Base-by-base conservation (phyloP, 2,113 vertebrate genomes). In the Burhinus oedicnemus region DNA sequence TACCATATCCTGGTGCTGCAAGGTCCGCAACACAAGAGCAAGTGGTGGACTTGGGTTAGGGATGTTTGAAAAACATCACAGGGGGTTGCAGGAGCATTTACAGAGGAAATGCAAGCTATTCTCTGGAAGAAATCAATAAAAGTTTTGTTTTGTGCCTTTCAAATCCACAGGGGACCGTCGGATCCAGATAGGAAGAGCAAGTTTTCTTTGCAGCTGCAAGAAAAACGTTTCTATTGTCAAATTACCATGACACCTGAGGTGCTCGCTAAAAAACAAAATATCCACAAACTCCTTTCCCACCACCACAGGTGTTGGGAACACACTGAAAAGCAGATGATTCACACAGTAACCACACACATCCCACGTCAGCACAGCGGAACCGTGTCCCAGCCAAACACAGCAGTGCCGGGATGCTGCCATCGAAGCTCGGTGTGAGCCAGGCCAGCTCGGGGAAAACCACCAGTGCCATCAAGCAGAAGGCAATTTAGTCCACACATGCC, bases 141-240 rank as follows among this genome's bases (percentile, higher is more conserved):
- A 87, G 49, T 95, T 96, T 91, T 78, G 86, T 65, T 94, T 94
- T 12, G 22, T 91, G 86, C 86, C 95, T 95, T 96, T 97, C 84
- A 95, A 94, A 87, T 71, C 89, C 29, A 10, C 71, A 82, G 96
- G 96, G 87, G 58, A 89, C 6, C 1, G 12, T 6, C 4, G 4
- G 60, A 93, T 82, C 95, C 77, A 65, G 44, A 91, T 74, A 95
- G 45, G 8, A 84, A 95, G 82, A 90, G 89, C 71, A 84, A 76
- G 92, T 76, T 97, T 76, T 96, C 90, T 96, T 92, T 83, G 60
- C 68, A 82, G 84, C 34, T 60, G 60, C 89, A 94, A 92, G 83
- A 80, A 93, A 95, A 90, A 95, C 42, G 45, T 85, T 96, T 95
- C 81, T 84, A 8, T 84, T 90, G 89, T 42, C 5, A 3, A 87